These are phyloP conservation scores for Macropodus opercularis DNA, from an alignment of 2,797 vertebrate genomes.

Conservation along the genomic window DNA sequence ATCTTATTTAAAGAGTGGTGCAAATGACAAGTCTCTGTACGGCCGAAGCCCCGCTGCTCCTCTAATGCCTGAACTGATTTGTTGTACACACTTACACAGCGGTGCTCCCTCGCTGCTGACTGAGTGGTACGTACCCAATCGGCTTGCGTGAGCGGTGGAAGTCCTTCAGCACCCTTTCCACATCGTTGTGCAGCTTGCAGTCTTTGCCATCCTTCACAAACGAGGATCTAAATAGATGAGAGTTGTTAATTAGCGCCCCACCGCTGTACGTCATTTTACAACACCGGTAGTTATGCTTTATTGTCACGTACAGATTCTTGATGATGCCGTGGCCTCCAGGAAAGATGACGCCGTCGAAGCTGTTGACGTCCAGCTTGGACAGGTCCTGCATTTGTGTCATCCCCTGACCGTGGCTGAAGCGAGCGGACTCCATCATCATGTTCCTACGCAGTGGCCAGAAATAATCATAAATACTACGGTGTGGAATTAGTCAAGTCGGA, in stretches of 20 bases:
- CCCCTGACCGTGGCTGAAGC: slow-evolving; percentile 79
- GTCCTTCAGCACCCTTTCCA: slow-evolving; percentile 80
- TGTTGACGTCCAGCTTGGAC: slow-evolving; percentile 77
- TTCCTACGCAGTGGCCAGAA: slow-evolving; percentile 68
- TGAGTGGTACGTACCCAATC: slow-evolving; percentile 71
- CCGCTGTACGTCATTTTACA: too few relatives aligned
- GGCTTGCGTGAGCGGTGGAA: slow-evolving; percentile 80
- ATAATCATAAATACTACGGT: slow-evolving; percentile 44
- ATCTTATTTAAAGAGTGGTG: slow-evolving; percentile 26
- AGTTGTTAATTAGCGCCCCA: slow-evolving; percentile 5
- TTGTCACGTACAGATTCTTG: slow-evolving; percentile 79
- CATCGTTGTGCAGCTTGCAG: slow-evolving; percentile 78
- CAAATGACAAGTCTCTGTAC: not conserved
- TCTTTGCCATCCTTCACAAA: slow-evolving; percentile 81
- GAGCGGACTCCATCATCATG: slow-evolving; percentile 80
- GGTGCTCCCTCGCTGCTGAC: not conserved
- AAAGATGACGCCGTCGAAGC: slow-evolving; percentile 80
- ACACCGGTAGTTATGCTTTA: slow-evolving; percentile 2
- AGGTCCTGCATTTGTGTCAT: slow-evolving; percentile 79
- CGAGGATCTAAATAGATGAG: slow-evolving; percentile 65
- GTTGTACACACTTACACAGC: not conserved
- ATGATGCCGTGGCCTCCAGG: slow-evolving; percentile 79
- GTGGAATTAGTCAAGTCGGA: slow-evolving; percentile 40
- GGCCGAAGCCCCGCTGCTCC: not conserved
- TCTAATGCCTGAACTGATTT: not conserved